Base-by-base conservation (phyloP, 2,797 vertebrate species). In the Eptatretus atami region DNA sequence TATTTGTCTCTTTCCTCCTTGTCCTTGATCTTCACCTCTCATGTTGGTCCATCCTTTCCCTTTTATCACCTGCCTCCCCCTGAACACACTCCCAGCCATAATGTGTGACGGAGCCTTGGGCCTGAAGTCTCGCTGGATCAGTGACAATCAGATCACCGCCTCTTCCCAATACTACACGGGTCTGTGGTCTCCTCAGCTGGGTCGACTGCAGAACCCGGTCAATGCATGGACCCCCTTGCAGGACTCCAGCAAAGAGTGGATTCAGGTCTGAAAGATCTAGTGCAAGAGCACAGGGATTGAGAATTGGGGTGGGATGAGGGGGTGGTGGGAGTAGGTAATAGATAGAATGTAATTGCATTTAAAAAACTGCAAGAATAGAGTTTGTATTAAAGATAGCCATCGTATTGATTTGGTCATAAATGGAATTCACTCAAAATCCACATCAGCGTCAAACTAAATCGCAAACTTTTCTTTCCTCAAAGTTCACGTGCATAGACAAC, bases 201-300 rank as follows among this genome's bases (percentile, higher is more conserved):
- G 86, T 64, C 78, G 88, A 1, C 86, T 98, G 65, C 86, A 93
- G 65, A 82, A 82, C 13, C 78, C 86, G 6, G 80, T 90, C 76
- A 93, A 94, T 0, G 90, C 77, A 15, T 95, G 90, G 87, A 92
- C 88, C 1, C 88, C 88, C 64, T 79, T 78, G 15, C 78, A 86
- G 57, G 90, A 98, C 75, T 87, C 77, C 76, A 86, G 77, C 78
- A 83, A 76, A 69, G 90, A 98, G 67, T 95, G 80, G 71, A 81
- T 98, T 65, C 90, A 98, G 86, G 90, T 93, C 72, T 8, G 55
- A 54, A 65, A 63, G 14, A 44, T 44, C 31, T 44, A 44, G 31
- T 44, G 31, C 31, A 44, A 44, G 31, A 44, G 31, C 31, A 44
- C 31, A 8, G 31, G 31, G 31, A 8, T 44, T 44, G 31, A 44